Evolutionary conservation across 2,113 vertebrate genomes (phyloP).

Genomic region (Mus pahari): DNA sequence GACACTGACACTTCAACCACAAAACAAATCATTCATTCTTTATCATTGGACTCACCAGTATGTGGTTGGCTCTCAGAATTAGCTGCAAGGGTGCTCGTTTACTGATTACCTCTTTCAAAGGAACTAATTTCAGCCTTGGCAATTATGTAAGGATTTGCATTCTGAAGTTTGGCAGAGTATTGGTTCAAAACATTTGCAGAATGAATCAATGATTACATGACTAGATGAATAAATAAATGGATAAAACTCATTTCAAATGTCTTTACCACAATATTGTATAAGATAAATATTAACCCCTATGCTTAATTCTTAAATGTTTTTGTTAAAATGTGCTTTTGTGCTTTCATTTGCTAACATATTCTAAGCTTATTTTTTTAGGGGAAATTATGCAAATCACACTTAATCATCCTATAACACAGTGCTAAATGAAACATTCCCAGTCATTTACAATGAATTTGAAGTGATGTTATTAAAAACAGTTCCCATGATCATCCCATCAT

Average conservation of each 20-base stretch:
- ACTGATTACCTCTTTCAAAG: conserved; percentile 57
- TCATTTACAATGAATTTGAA: conserved; percentile 74
- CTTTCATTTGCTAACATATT: conserved; percentile 64
- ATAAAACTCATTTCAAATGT: conserved; percentile 51
- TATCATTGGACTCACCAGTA: neutral
- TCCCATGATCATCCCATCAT: conserved; percentile 58
- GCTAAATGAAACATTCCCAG: conserved; percentile 76
- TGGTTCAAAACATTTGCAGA: conserved; percentile 59
- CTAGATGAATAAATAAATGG: conserved; percentile 38
- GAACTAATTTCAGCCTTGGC: conserved; percentile 45
- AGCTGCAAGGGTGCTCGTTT: conserved; percentile 48
- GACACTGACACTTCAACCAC: conserved; percentile 13
- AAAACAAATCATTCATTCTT: conserved; percentile 19
- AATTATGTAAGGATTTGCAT: conserved; percentile 48
- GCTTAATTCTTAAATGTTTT: conserved; percentile 51
- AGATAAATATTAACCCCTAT: conserved; percentile 52
- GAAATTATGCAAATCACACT: conserved; percentile 74
- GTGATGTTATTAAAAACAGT: conserved; percentile 69
- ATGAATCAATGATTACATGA: conserved; percentile 50
- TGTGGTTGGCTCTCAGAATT: conserved; percentile 5
- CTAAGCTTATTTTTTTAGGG: conserved; percentile 63
- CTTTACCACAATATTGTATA: conserved; percentile 40
- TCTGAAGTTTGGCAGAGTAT: conserved; percentile 42
- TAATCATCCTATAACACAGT: conserved; percentile 63
- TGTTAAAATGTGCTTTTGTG: conserved; percentile 44